phyloP scores from a whole-genome alignment of 2,888 invertebrate species.

The Pristionchus maxplancki region DNA sequence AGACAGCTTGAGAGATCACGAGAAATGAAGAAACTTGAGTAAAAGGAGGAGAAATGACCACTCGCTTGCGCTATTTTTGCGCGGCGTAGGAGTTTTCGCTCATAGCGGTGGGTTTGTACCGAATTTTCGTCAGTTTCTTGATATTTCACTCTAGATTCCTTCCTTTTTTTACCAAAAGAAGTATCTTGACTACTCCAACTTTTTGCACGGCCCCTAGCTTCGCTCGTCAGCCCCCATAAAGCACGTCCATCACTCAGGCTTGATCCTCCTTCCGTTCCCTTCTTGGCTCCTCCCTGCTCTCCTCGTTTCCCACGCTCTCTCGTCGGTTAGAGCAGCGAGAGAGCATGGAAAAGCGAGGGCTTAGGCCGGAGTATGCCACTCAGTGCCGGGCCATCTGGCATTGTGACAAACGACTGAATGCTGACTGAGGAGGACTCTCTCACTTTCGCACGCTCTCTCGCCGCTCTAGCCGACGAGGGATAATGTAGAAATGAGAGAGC shows the following conservation, averaged over 20 bases:
- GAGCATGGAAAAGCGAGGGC: not conserved
- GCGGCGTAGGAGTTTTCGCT: not conserved
- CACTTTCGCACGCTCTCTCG: too few species aligned
- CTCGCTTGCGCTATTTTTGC: not conserved
- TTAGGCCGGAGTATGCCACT: not conserved
- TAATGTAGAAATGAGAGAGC: too few species aligned
- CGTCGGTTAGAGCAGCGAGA: not conserved
- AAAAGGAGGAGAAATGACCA: not conserved
- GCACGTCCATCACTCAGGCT: constrained; percentile 13
- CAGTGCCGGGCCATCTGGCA: constrained; percentile 32
- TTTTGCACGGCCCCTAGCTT: not conserved
- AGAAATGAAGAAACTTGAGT: too few species aligned
- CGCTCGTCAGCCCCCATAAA: constrained; percentile 11
- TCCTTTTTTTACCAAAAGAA: not conserved
- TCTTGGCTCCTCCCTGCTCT: not conserved
- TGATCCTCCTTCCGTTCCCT: not conserved
- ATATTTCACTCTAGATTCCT: not conserved
- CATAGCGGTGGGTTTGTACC: not conserved
- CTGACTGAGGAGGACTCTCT: too few species aligned
- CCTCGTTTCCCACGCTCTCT: constrained; percentile 23
- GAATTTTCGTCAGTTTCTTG: not conserved
- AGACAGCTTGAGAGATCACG: too few species aligned
- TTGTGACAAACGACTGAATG: constrained; percentile 53
- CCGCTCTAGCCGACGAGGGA: too few species aligned
- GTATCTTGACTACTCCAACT: not conserved